Evolutionary conservation across 2,113 vertebrate genomes (phyloP), one percentile per base, ranked within the genome.

Genomic region (Pygathrix nemaeus): DNA sequence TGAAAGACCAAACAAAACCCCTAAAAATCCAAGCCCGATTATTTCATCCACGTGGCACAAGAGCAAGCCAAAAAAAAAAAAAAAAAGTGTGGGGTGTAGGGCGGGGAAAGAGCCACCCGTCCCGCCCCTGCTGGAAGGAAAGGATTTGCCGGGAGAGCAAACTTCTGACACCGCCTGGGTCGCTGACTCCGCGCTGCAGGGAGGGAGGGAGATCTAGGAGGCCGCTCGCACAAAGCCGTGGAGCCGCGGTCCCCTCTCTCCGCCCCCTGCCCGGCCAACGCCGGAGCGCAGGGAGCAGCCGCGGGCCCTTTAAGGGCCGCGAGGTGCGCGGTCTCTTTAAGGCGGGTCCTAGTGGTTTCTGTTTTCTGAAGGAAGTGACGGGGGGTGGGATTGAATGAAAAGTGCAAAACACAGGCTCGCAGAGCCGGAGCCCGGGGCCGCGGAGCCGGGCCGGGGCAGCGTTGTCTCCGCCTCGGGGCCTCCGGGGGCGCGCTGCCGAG

Each of bases 361-460:
- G 98, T 99, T 98, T 66, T 98, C 98, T 97, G 98, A 98, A 99
- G 99, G 99, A 99, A 99, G 99, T 99, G 99, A 99, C 99, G 99
- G 98, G 98, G 97, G 98, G 98, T 86, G 97, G 99, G 97, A 38
- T 40, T 40, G 38, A 40, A 40, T 40, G 38, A 98, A 97, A 97
- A 97, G 98, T 90, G 97, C 93, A 50, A 80, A 72, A 50, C 96
- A 20, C 94, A 93, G 94, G 32, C 89, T 6, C 38, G 2, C 73
- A 61, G 95, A 86, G 55, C 68, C 12, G 25, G 81, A 96, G 78
- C 81, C 13, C 27, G 93, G 97, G 88, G 68, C 83, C 61, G 64
- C 81, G 20, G 57, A 30, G 76, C 55, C 43, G 0, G 23, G 85
- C 55, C 7, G 3, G 25, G 57, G 90, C 70, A 43, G 79, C 81